Evolutionary conservation across 2,888 invertebrate species (phyloP), one percentile per base, ranked within the genome.

Genomic region (Protophormia terraenovae): DNA sequence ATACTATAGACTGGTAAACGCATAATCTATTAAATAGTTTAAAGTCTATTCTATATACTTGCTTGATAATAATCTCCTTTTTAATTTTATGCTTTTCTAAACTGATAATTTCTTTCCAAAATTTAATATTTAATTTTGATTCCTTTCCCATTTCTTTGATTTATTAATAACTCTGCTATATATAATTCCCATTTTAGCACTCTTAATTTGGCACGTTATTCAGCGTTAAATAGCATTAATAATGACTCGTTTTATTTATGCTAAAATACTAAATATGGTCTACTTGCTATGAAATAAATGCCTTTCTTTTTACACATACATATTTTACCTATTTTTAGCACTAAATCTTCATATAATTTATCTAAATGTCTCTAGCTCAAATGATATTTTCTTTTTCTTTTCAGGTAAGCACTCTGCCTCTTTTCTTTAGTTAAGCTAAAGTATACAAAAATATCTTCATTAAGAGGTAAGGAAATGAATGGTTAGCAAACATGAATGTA

Each of bases 291-390:
- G 16, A 19, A 32, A 60, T 32, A 10, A 12, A 19, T 60, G 24
- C 19, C 16, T 35, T 24, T 47, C 29, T 58, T 29, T 7, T n/a
- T 16, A 16, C n/a, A 27, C 16, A 22, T 19, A 12, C 22, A 45
- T 32, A 0, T 55, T 19, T 10, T 4, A 16, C 32, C 35, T 58
- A 58, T 12, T 47, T 45, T 45, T 35, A 67, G 16, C 45, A 58
- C 27, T 77, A 55, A 55, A 55, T 66, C 55, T 45, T 45, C 41
- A 14, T 55, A 41, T 32, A 27, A 53, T 27, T 38, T 76, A 58
- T 35, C 53, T 14, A 6, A 53, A 66, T 10, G 16, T 53, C 38
- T 53, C 38, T 50, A 50, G 35, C n/a, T 75, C 14, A 32, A n/a
- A n/a, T 2, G 45, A 5, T 35, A n/a, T 58, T 32, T 35, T 16